Evolutionary conservation across 2,797 vertebrate genomes (phyloP), one percentile per base, ranked within the genome.

Genomic region (Clarias pachynema): DNA sequence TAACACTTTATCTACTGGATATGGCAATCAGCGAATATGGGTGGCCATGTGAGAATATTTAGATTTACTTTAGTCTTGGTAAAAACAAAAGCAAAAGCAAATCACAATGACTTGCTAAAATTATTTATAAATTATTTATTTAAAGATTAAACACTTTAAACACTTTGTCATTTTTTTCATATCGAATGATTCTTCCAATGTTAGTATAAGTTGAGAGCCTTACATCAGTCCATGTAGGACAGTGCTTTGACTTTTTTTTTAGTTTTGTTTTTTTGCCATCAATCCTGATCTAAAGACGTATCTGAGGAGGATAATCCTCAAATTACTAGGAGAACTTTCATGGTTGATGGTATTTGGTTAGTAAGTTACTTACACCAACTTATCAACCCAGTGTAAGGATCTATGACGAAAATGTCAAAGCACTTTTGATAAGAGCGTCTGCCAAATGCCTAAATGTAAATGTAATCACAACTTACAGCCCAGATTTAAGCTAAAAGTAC

Each of bases 1-100:
- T 83, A 83, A 75, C 53, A 63, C 70, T 53, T 63, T 63, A 29
- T n/a, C 70, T 75, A 65, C 59, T 31, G 10, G 59, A 83, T 26
- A 83, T 63, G 59, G 59, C 24, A 72, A 56, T 74, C 70, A 74
- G 16, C 24, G 60, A 60, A 59, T 7, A 72, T 59, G 31, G 53
- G 68, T 26, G 5, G 22, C 62, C 22, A 79, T 63, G 24, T 16
- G 3, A 37, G 37, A 40, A 26, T 31, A 29, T 14, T 77, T 31
- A 57, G 9, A 31, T 53, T 74, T 49, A 53, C 40, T 15, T 73
- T 5, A 15, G 6, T 53, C 18, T 31, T 56, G 15, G 49, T 9
- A 1, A 7, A 56, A 34, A 72, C 26, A 77, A 77, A 59, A 15
- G 9, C 18, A 59, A 0, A 7, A 77, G 14, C 20, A 59, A 59